Evolutionary conservation across 2,113 vertebrate genomes (phyloP), one percentile per base, ranked within the genome.

Genomic region (Prunella himalayana): DNA sequence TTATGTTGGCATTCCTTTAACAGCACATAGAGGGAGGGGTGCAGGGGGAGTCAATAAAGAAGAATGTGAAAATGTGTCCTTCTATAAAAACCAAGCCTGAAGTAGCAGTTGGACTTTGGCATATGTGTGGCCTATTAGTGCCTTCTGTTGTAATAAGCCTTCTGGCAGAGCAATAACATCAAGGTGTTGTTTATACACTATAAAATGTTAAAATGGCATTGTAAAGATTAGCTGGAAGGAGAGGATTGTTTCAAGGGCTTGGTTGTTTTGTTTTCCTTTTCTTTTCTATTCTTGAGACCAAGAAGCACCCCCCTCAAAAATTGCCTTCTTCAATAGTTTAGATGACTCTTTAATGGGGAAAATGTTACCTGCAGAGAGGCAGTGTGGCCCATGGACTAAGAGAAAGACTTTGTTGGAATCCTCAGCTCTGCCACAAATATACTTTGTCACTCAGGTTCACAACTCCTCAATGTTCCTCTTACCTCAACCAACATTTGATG

Each of bases 131-230:
- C 83, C 93, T 95, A 84, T 95, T 97, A 92, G 70, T 93, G 70
- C 88, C 56, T 97, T 89, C 91, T 69, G 64, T 89, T 8, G 1
- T 95, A 94, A 95, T 93, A 93, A 95, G 73, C 87, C 94, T 92
- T 96, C 95, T 96, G 96, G 91, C 90, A 82, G n/a, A 90, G 92
- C 78, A 94, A 91, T 96, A 96, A 92, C 78, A 88, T 88, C 94
- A 90, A 96, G 94, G 93, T 95, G 85, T 83, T 96, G 93, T 96
- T 97, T 95, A 95, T 90, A 77, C 66, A 81, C 83, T 47, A 93
- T 96, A 97, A 97, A 97, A 96, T 73, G 42, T 15, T 90, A 95
- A 97, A 97, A 95, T 78, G 76, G 65, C 69, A 44, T 90, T 95
- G 91, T 96, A 96, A 96, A 97, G 86, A 95, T 96, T 95, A 96